Percentiles rank a stretch among this genome's conserved stretches.
phyloP scores from a whole-genome alignment of 2,113 vertebrate species.

The Sinocyclocheilus anshuiensis region DNA sequence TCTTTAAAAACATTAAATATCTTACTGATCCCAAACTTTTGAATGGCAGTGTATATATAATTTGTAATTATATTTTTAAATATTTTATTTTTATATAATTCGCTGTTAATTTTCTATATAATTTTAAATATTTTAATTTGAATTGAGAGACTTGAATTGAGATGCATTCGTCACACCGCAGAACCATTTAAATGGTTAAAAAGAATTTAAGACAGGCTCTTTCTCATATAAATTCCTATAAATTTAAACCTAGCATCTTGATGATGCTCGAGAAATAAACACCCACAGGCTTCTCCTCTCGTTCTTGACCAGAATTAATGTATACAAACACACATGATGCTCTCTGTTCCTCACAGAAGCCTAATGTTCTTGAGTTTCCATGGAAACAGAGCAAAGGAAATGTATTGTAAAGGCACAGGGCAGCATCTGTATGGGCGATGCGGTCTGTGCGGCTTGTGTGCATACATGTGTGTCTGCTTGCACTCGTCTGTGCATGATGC shows the following conservation, averaged over 20 bases:
- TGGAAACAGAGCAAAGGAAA: conserved; percentile 73
- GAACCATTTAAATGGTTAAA: not conserved
- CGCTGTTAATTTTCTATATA: no score
- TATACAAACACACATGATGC: conserved; percentile 26
- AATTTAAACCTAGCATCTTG: not conserved
- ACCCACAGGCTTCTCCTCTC: not conserved
- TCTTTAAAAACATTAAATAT: not conserved
- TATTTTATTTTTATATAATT: not conserved
- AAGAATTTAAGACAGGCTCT: not conserved
- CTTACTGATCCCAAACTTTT: no score
- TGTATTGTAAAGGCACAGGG: conserved; percentile 65
- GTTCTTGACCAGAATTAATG: conserved; percentile 28
- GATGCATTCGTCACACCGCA: not conserved
- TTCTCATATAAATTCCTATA: not conserved
- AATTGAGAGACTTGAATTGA: not conserved
- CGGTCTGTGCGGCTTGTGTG: conserved; percentile 30
- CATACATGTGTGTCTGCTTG: not conserved
- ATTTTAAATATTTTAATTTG: not conserved
- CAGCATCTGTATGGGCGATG: conserved; percentile 56
- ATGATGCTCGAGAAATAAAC: not conserved
- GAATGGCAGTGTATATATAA: no score
- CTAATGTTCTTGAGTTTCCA: conserved; percentile 67
- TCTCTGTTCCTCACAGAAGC: conserved; percentile 36
- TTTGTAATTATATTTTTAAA: not conserved
- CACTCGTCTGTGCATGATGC: not conserved